Evolutionary conservation across 2,113 vertebrate genomes (phyloP).

Genomic region (Calyptommatus sinebrachiatus): DNA sequence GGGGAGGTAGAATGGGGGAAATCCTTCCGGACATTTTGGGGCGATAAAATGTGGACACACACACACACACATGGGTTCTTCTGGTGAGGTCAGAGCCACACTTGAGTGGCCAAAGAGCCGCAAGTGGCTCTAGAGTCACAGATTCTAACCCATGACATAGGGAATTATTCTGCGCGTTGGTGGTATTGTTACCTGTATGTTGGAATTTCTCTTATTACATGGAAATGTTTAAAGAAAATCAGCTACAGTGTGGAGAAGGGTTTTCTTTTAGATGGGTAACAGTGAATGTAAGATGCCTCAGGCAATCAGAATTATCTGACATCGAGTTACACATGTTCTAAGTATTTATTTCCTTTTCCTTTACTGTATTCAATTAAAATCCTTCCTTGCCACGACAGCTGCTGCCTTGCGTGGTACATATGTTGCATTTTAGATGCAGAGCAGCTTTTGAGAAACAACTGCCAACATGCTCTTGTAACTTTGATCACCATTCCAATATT

Average conservation of each 20-base stretch:
- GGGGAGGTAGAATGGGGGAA: too few species aligned
- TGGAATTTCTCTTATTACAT: conserved; percentile 55
- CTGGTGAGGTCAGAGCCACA: too few species aligned
- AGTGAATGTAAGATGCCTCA: conserved; percentile 42
- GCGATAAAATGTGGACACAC: too few species aligned
- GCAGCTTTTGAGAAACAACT: conserved; percentile 69
- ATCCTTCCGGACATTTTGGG: too few species aligned
- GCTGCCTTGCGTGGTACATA: conserved; percentile 76
- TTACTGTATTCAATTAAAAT: conserved; percentile 76
- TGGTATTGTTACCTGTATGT: conserved; percentile 44
- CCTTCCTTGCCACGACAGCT: conserved; percentile 72
- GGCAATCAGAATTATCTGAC: conserved; percentile 59
- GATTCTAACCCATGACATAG: too few species aligned
- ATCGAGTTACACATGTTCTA: conserved; percentile 64
- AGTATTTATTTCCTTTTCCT: conserved; percentile 75
- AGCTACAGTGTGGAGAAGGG: conserved; percentile 51
- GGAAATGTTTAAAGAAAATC: conserved; percentile 52
- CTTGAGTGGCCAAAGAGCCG: too few species aligned
- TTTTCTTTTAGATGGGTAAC: conserved; percentile 55
- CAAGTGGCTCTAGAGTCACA: too few species aligned
- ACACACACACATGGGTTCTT: too few species aligned
- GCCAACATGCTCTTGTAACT: conserved; percentile 70
- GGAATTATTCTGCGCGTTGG: conserved; percentile 6
- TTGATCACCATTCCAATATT: conserved; percentile 61
- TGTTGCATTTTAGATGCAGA: conserved; percentile 70